Percentiles rank a stretch among this genome's conserved stretches.
Evolutionary conservation across 2,113 vertebrate genomes (phyloP).

Genomic region (Pygathrix nemaeus): DNA sequence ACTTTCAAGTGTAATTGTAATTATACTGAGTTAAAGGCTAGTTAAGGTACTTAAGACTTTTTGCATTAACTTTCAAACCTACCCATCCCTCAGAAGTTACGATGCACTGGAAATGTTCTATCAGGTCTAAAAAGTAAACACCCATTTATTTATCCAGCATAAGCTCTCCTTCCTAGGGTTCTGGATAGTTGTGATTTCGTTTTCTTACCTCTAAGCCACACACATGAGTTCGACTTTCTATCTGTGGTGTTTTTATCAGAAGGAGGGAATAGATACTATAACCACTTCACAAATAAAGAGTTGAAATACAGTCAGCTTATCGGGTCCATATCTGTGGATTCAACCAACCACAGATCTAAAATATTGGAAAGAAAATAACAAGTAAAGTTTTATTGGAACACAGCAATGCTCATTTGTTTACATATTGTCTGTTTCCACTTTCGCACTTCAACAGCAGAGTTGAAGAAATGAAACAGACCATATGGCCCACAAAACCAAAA

Average conservation of each 20-base stretch:
- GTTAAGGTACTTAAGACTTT: too few relatives aligned
- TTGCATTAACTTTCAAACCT: background rate
- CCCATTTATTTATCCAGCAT: background rate
- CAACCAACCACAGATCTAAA: background rate
- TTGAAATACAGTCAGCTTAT: background rate
- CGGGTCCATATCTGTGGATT: background rate
- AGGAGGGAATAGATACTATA: background rate
- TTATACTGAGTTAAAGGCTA: background rate
- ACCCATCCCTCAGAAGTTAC: background rate
- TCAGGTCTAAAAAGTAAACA: background rate
- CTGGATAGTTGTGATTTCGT: background rate
- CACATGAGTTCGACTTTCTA: background rate
- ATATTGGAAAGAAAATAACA: background rate
- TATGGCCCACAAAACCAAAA: background rate
- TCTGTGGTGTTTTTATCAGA: background rate
- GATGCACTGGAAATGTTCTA: background rate
- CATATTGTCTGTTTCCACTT: background rate
- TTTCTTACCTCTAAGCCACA: background rate
- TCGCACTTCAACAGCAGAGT: fast-evolving
- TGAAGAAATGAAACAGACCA: fast-evolving
- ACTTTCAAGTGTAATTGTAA: background rate
- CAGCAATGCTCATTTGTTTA: fast-evolving
- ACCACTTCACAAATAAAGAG: background rate
- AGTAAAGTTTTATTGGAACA: background rate
- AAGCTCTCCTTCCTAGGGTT: background rate